Evolutionary conservation across 1,140 invertebrate genomes (phyloP), one percentile per base, ranked within the genome.

Genomic region (Scaptomyza graminum): DNA sequence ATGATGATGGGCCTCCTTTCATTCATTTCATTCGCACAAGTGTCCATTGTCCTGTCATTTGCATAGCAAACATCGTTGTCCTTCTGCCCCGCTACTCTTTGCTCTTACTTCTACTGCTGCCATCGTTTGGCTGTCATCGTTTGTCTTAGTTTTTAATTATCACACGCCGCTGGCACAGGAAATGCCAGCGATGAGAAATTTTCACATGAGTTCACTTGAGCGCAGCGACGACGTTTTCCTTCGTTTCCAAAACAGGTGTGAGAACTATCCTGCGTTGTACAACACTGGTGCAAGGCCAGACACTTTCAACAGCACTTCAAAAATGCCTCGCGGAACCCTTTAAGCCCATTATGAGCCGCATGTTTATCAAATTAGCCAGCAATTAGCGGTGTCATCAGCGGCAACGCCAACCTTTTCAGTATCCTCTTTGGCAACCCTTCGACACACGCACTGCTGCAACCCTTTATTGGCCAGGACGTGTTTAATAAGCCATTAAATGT

Each of bases 141-240:
- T 78, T 67, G 44, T 87, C 71, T 89, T 74, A 71, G 76, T 70
- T 84, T 87, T 90, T 90, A 90, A 90, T 90, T 90, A 90, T 81
- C 79, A 74, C 66, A 66, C 46, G 60, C 47, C 73, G 64, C 34
- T 52, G 52, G 47, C 49, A 61, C 80, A 76, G 61, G 57, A 83
- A 63, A 79, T 60, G 50, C 28, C 63, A 67, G 25, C 37, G 57
- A 51, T 59, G 50, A 57, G 46, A 62, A 71, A 76, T 80, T 79
- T 90, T 85, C 78, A 84, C 88, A 90, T 79, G 88, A 90, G 80
- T 90, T 90, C 88, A 90, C 80, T 76, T 76, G 83, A 85, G 79
- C 76, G 67, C 70, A 61, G 81, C 50, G 60, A 41, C 50, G 7
- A 31, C 6, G 28, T 31, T 7, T 47, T 54, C n/a, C 28, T 31